A percentile compares a stretch with the other conserved stretches of the same genome.
Evolutionary conservation across 2,888 invertebrate genomes (phyloP).

Genomic region (Anticlea derivata): DNA sequence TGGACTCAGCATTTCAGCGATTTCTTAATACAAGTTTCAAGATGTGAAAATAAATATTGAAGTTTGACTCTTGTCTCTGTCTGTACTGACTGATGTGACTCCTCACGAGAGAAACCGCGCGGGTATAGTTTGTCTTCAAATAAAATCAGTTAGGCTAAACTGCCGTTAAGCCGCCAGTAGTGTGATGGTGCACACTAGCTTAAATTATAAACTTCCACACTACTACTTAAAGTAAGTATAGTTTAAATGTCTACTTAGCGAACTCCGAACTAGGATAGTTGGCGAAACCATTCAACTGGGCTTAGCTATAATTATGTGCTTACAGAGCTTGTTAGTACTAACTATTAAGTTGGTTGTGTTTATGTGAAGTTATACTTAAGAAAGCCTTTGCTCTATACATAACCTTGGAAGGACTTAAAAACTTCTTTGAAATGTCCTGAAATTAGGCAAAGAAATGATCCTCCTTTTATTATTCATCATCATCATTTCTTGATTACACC

Average conservation of each 20-base stretch:
- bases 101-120: no score
- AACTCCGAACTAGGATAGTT: constrained; percentile 18
- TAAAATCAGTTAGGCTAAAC: no score
- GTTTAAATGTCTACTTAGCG: constrained; percentile 19
- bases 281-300: constrained; percentile 20
- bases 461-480: no score
- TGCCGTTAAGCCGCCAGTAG: no score
- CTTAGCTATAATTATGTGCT: constrained; percentile 13
- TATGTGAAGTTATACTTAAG: constrained; percentile 2
- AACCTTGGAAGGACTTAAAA: not conserved
- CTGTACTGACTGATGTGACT: no score
- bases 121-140: no score
- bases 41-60: no score
- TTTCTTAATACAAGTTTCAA: no score
- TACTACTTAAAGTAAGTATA: constrained; percentile 16
- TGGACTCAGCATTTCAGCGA: no score
- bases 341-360: constrained; percentile 2
- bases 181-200: not conserved
- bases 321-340: constrained; percentile 13
- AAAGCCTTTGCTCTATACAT: not conserved
- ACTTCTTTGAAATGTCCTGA: not conserved
- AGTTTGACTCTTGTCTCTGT: no score
- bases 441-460: no score
- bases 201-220: constrained; percentile 3
- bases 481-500: no score